A percentile compares a stretch with the other conserved stretches of the same genome.
These are phyloP conservation scores for Luperina testacea DNA, from an alignment of 2,888 invertebrate species.

Conservation along the genomic window DNA sequence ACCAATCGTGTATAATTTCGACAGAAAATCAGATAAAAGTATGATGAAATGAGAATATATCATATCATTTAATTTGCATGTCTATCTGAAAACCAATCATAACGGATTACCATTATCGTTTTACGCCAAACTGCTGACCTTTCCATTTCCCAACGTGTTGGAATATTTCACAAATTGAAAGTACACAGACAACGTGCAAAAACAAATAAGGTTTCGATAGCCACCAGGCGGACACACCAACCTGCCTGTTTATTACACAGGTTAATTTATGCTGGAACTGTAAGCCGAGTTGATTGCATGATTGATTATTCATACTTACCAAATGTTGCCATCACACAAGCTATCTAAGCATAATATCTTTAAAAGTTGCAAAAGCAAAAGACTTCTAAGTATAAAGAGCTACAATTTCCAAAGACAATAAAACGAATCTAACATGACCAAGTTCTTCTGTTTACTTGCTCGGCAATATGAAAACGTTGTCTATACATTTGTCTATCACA, in stretches of 20 bases:
- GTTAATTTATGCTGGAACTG: not conserved
- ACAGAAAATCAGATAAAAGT: conserved; percentile 29
- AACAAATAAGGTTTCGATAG: conserved; percentile 33
- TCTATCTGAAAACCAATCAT: conserved; percentile 24
- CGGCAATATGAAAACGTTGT: conserved; percentile 48
- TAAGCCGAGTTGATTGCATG: conserved; percentile 10
- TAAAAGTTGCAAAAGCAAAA: conserved; percentile 4
- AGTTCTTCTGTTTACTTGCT: conserved; percentile 39
- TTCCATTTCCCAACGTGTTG: conserved; percentile 31
- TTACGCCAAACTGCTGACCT: conserved; percentile 43
- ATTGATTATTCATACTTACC: conserved; percentile 10
- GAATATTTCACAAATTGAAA: conserved; percentile 53
- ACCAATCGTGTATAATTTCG: conserved; percentile 21
- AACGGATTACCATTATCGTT: conserved; percentile 44
- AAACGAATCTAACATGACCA: conserved; percentile 21
- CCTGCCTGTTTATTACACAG: conserved; percentile 13
- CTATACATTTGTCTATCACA: conserved; percentile 46
- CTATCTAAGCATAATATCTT: not conserved
- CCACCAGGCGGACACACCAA: conserved; percentile 9
- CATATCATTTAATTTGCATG: conserved; percentile 43
- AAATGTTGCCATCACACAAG: conserved; percentile 4
- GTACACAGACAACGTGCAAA: conserved; percentile 29
- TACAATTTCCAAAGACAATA: conserved; percentile 27
- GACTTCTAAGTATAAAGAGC: not conserved
- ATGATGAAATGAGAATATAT: conserved; percentile 24